Evolutionary conservation across 2,888 invertebrate genomes (phyloP).

Genomic region (Auanema freiburgensis): DNA sequence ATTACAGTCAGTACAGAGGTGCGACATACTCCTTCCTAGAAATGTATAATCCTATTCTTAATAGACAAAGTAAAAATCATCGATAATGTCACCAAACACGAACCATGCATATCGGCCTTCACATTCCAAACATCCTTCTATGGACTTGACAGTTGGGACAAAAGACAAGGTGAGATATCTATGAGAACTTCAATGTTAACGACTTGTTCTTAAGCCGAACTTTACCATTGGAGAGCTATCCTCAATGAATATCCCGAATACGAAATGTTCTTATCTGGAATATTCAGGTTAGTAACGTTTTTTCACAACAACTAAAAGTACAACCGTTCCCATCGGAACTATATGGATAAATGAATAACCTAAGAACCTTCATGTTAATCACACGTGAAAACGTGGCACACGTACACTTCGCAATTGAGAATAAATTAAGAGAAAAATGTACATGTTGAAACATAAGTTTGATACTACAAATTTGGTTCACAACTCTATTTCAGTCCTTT

Average conservation of each 20-base stretch:
- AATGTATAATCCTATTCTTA: no score
- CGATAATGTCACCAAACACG: slow-evolving; percentile 51
- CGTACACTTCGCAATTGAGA: no score
- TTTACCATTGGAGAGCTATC: slow-evolving; percentile 62
- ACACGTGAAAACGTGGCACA: no score
- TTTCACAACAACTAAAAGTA: background rate
- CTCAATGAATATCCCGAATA: slow-evolving; percentile 60
- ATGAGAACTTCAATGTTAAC: background rate
- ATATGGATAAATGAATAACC: no score
- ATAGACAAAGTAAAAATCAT: slow-evolving; percentile 58
- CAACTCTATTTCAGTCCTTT: slow-evolving; percentile 47
- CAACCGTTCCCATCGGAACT: no score
- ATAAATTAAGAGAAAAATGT: no score
- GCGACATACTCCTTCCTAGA: background rate
- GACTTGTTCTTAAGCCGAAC: slow-evolving; percentile 37
- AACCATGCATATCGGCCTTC: slow-evolving; percentile 60
- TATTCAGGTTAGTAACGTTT: slow-evolving; percentile 40
- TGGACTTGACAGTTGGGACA: slow-evolving; percentile 63
- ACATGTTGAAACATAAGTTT: no score
- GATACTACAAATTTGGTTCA: no score
- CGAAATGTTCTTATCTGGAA: slow-evolving; percentile 61
- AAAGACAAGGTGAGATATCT: slow-evolving; percentile 47
- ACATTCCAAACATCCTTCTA: slow-evolving; percentile 63
- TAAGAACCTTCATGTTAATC: no score
- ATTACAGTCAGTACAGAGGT: slow-evolving; percentile 60